A percentile compares a stretch with the other conserved stretches of the same genome.
Evolutionary conservation across 2,113 vertebrate species (phyloP).

Genomic region (Prionailurus viverrinus): DNA sequence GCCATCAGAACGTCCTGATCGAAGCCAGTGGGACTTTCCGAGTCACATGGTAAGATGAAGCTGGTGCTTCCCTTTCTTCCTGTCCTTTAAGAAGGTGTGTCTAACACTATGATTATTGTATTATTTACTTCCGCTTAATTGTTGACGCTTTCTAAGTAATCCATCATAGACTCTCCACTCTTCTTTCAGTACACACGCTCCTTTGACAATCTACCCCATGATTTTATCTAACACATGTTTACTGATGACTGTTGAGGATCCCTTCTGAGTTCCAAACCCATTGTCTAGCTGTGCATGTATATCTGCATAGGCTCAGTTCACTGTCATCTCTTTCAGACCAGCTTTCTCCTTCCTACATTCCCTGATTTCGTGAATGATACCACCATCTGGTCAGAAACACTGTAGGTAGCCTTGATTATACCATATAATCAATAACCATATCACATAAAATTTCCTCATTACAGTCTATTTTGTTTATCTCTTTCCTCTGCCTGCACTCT

Average conservation of each 20-base stretch:
- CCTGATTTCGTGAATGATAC: not conserved
- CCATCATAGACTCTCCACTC: not conserved
- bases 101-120: not conserved
- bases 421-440: not conserved
- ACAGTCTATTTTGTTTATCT: not conserved
- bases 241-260: not conserved
- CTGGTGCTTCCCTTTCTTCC: not conserved
- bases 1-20: not conserved
- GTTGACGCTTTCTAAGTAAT: not conserved
- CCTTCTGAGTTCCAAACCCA: not conserved
- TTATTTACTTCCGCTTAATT: not conserved
- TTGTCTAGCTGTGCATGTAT: not conserved
- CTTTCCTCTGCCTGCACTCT: not conserved
- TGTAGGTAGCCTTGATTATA: not conserved
- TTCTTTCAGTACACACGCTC: not conserved
- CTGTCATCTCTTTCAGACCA: not conserved
- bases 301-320: not conserved
- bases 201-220: not conserved
- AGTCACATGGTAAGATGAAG: not conserved
- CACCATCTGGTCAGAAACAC: not conserved
- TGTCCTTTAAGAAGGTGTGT: not conserved
- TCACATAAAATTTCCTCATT: not conserved
- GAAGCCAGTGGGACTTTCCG: not conserved
- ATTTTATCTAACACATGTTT: not conserved
- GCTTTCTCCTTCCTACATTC: not conserved